Conservation (phyloP, 2,888 invertebrate genomes). For the Clivina fossor region DNA sequence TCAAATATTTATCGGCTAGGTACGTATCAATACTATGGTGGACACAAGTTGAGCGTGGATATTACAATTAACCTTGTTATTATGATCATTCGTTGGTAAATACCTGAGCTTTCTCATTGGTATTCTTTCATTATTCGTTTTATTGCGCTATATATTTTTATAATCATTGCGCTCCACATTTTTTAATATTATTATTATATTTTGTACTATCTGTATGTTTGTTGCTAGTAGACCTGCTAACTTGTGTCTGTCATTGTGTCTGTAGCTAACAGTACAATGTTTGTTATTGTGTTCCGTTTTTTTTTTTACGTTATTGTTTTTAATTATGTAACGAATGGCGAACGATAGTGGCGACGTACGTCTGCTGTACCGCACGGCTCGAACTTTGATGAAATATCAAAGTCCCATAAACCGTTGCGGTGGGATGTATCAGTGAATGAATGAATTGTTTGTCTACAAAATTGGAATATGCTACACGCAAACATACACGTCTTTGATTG, state of each 20-base stretch:
- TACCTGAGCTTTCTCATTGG: constrained; percentile 49
- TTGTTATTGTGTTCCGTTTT: constrained; percentile 40
- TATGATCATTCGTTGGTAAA: constrained; percentile 10
- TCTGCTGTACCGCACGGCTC: not conserved
- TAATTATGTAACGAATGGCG: constrained; percentile 47
- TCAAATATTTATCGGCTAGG: constrained; percentile 46
- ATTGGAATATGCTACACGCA: constrained; percentile 35
- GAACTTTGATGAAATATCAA: constrained; percentile 6
- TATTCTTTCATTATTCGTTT: constrained; percentile 48
- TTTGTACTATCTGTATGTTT: constrained; percentile 43
- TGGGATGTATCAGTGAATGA: constrained; percentile 23
- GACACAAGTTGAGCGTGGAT: constrained; percentile 52
- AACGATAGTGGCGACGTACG: not conserved
- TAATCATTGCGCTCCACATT: constrained; percentile 34
- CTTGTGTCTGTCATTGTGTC: constrained; percentile 57
- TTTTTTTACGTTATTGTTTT: constrained; percentile 36
- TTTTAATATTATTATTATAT: constrained; percentile 37
- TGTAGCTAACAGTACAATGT: constrained; percentile 52
- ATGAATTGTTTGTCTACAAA: constrained; percentile 37
- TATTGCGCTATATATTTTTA: constrained; percentile 24
- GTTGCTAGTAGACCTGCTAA: constrained; percentile 51
- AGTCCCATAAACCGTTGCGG: constrained; percentile 14
- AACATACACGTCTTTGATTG: constrained; percentile 26
- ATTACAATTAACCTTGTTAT: constrained; percentile 14
- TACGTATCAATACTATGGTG: constrained; percentile 49